Evolutionary conservation across 2,113 vertebrate genomes (phyloP).

Genomic region (Bos javanicus): DNA sequence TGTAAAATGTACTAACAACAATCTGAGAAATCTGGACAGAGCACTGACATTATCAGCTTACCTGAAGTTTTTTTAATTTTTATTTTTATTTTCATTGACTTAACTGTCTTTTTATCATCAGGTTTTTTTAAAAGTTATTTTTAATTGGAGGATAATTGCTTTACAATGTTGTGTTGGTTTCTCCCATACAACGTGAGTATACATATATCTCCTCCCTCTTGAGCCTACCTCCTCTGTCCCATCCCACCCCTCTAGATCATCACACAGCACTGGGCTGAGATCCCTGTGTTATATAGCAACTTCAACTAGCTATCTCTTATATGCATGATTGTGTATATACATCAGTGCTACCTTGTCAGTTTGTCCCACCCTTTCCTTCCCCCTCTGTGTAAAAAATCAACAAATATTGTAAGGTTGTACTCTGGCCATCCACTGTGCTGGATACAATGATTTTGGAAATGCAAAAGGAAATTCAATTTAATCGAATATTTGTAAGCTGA

Average conservation of each 20-base stretch:
- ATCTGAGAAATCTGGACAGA: not conserved
- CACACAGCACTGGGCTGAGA: not conserved
- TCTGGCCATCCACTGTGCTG: not conserved
- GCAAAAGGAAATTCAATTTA: not conserved
- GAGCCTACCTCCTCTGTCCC: not conserved
- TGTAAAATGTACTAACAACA: not conserved
- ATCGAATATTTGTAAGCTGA: not conserved
- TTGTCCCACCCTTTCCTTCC: not conserved
- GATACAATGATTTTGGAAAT: not conserved
- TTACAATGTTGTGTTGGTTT: not conserved
- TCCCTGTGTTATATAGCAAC: not conserved
- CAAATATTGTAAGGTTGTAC: not conserved
- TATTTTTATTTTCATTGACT: not conserved
- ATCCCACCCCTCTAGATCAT: not conserved
- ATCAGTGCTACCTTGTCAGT: not conserved
- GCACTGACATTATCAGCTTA: not conserved
- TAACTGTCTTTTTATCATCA: not conserved
- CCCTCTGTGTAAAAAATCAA: not conserved
- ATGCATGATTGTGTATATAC: not conserved
- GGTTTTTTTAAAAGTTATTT: not conserved
- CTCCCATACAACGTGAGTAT: not conserved
- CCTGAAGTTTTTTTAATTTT: not conserved
- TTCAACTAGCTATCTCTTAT: not conserved
- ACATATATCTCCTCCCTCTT: not conserved
- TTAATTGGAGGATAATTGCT: not conserved